Base-by-base conservation (phyloP, 2,888 invertebrate genomes). In the Acleris emargana region DNA sequence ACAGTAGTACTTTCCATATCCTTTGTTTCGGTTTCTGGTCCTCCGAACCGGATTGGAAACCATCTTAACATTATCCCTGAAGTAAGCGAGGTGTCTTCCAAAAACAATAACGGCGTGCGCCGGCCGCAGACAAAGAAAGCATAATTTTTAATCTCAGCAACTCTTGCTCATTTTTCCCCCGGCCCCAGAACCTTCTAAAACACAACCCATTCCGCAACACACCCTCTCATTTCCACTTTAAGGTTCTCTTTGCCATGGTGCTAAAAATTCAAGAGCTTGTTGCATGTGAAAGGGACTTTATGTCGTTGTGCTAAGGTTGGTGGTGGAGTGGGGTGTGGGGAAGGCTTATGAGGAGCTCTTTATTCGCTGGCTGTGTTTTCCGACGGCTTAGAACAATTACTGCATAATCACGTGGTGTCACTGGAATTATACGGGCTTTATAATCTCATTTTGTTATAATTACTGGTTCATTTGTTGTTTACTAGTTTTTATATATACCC, bases 91-190 rank as follows among this genome's bases (percentile, higher is more conserved):
- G 64, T 52, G 43, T 52, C 58, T 43, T 22, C 63, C 22, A 43
- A 57, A 66, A 57, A 61, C 66, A 66, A 66, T 61, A 66, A 52
- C 60, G 57, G 45, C 61, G 64, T 67, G 62, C 61, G 60, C 70
- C 67, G 50, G 67, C 67, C 62, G 53, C 68, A 81, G 81, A 87
- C 86, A 86, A 88, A 86, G 80, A 68, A 76, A 77, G 82, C 78
- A 83, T 89, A 86, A 88, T 89, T 89, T 91, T 91, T 89, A 90
- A 90, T 90, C 89, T 81, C 85, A 76, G 84, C 82, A 77, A 77
- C 87, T 83, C 86, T 84, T 87, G 89, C 83, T 91, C 89, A 89
- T 90, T 91, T 91, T 88, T 90, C 89, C 87, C 83, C 71, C 42
- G 18, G 43, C 18, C 52, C 20, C 6, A 38, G 18, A 45, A 42